Evolutionary conservation across 2,113 vertebrate genomes (phyloP), one percentile per base, ranked within the genome.

Genomic region (Phylloscopus trochiloides): DNA sequence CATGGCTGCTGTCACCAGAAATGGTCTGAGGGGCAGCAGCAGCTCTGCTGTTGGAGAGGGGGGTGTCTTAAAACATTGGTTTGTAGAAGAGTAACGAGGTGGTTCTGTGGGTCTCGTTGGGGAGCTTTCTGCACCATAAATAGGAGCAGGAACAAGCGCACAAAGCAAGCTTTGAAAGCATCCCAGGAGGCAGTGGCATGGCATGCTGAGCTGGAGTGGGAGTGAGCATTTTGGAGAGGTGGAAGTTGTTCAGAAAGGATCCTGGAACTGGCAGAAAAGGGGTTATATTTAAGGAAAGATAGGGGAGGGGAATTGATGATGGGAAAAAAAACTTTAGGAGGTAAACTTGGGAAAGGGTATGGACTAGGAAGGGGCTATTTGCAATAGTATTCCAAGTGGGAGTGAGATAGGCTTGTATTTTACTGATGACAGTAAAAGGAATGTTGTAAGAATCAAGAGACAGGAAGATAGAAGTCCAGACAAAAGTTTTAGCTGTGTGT

Each of bases 111-210:
- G 22, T 92, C n/a, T 79, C 20, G 3, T 5, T 8, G 16, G 6
- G 18, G 12, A 38, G 16, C 9, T 34, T 65, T 61, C 63, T 57
- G 31, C 19, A 4, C 12, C 0, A 0, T 45, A 40, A 9, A 28
- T 51, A 38, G 36, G 22, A 78, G 18, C 20, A 24, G 55, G 10
- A 86, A 26, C 16, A 57, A 71, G 20, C 5, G 3, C 16, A 2
- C 1, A 48, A 17, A 48, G 22, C 40, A 48, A 40, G 68, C 55
- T 84, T 74, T 89, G 82, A 45, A 59, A 48, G 25, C 32, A 25
- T 71, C 36, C 7, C 42, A 17, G 51, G 40, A 61, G 18, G 15
- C 36, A 34, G 32, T 32, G 70, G 9, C 16, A 1, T 51, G 20
- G 34, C 20, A 3, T 36, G n/a, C 42, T 61, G 45, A 43, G 58